A percentile compares a stretch with the other conserved stretches of the same genome.
Evolutionary conservation across 2,113 vertebrate genomes (phyloP).

Genomic region (Anser cygnoides): DNA sequence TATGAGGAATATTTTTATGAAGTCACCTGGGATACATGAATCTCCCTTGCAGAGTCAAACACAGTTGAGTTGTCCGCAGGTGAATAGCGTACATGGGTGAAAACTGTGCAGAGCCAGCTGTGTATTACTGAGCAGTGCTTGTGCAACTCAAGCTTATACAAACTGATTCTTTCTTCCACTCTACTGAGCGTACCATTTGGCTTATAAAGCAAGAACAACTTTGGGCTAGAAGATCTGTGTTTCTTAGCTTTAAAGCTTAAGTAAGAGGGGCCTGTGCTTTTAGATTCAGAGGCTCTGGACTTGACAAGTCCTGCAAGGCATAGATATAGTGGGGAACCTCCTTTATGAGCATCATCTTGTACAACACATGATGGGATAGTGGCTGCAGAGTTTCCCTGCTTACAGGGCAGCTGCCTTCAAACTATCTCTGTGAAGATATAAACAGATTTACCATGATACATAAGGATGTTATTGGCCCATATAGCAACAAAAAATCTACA

Average conservation of each 20-base stretch:
- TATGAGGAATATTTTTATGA: background rate
- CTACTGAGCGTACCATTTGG: background rate
- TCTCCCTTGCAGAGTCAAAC: background rate
- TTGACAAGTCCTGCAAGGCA: background rate
- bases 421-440: background rate
- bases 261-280: background rate
- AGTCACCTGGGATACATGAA: accelerated
- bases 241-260: background rate
- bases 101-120: background rate
- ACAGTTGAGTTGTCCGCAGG: background rate
- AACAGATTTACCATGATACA: background rate
- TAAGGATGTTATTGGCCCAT: background rate
- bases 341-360: background rate
- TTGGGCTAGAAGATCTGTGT: background rate
- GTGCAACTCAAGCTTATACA: background rate
- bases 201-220: background rate
- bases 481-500: background rate
- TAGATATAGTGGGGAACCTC: background rate
- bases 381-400: background rate
- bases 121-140: background rate
- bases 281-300: background rate
- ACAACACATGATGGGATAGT: background rate
- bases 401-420: background rate
- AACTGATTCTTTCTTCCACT: background rate
- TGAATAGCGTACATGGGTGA: background rate